Conservation (phyloP, 2,797 vertebrate species). For the Nasua narica region DNA sequence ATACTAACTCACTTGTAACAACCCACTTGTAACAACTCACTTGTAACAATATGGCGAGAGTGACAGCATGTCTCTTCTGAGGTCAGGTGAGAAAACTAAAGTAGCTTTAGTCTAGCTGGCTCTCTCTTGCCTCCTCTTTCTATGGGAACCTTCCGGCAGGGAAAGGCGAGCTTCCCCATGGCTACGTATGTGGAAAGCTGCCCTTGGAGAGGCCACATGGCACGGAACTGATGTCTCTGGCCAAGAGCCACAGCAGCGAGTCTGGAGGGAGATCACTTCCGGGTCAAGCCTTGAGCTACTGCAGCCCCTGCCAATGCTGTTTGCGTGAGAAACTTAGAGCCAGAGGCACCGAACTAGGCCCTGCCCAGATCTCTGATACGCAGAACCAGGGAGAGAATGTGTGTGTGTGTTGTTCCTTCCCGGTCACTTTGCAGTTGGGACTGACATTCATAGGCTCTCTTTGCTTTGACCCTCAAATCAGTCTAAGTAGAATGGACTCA, state of each 20-base stretch:
- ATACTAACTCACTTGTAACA: not conserved
- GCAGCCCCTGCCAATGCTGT: not conserved
- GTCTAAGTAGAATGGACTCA: not conserved
- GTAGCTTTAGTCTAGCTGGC: not conserved
- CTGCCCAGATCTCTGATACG: not conserved
- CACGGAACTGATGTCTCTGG: not conserved
- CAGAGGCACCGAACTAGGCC: not conserved
- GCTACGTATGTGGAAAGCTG: fast-evolving
- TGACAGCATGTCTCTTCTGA: not conserved
- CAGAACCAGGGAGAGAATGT: not conserved
- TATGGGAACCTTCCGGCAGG: not conserved
- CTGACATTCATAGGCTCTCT: not conserved
- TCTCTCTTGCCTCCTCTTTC: not conserved
- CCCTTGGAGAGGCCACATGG: not conserved
- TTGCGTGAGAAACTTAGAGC: not conserved
- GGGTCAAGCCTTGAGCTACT: not conserved
- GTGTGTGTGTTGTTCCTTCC: not conserved
- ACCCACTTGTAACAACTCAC: not conserved
- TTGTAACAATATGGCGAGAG: not conserved
- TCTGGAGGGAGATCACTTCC: not conserved
- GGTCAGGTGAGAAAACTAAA: not conserved
- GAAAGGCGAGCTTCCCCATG: too few relatives aligned
- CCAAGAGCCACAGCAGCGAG: not conserved
- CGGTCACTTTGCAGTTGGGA: not conserved
- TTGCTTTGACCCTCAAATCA: not conserved